Evolutionary conservation across 2,797 vertebrate species (phyloP).

Genomic region (Chaenodraco wilsoni): DNA sequence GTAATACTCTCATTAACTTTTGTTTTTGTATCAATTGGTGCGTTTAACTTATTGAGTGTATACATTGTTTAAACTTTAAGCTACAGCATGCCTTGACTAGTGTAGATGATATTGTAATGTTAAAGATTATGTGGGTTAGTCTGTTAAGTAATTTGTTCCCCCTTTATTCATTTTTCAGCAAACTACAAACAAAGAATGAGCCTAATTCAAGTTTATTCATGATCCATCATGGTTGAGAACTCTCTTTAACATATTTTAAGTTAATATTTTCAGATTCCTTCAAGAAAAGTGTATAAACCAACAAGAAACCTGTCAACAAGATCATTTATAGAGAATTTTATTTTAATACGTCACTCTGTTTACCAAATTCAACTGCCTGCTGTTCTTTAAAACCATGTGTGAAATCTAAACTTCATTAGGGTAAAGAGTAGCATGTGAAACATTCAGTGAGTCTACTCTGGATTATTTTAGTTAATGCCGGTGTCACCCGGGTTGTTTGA

Average conservation of each 20-base stretch:
- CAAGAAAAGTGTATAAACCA: neutral
- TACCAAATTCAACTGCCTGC: neutral
- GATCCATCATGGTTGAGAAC: neutral
- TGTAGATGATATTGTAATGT: no score
- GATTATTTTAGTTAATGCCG: slow-evolving; percentile 74
- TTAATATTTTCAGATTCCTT: neutral
- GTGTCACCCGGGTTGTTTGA: slow-evolving; percentile 78
- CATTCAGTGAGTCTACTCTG: slow-evolving; percentile 34
- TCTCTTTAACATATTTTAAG: neutral
- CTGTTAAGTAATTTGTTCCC: neutral
- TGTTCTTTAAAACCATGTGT: slow-evolving; percentile 14
- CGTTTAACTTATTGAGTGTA: neutral
- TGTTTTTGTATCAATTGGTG: neutral
- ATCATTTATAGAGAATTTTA: neutral
- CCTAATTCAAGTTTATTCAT: neutral
- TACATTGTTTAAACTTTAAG: neutral
- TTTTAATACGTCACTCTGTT: neutral
- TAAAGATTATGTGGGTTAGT: no score
- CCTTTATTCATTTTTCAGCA: neutral
- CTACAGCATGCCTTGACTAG: neutral
- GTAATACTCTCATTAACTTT: neutral
- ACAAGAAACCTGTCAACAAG: neutral
- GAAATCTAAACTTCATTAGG: slow-evolving; percentile 28
- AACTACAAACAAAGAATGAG: neutral
- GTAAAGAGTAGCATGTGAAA: slow-evolving; percentile 62